phyloP scores from a whole-genome alignment of 2,888 invertebrate genomes.

The Eurytoma californica region DNA sequence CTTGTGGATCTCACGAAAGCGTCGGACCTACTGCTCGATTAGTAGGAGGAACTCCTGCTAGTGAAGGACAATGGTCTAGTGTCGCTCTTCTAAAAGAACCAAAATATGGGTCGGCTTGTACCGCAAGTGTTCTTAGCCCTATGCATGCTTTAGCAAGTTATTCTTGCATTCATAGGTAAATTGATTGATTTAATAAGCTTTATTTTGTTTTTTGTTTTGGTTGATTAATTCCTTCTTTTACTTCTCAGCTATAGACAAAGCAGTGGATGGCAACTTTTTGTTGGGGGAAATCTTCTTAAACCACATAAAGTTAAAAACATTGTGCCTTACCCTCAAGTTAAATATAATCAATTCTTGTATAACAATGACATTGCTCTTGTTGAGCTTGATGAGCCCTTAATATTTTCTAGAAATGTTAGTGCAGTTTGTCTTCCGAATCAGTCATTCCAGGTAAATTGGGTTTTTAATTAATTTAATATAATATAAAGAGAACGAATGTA shows the following conservation, averaged over 20 bases:
- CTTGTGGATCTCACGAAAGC: conserved; percentile 69
- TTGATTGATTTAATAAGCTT: background rate
- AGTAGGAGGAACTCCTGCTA: conserved; percentile 76
- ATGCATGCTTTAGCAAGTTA: conserved; percentile 73
- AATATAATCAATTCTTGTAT: conserved; percentile 78
- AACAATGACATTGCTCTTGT: conserved; percentile 79
- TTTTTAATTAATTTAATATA: background rate
- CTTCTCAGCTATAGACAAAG: conserved; percentile 67
- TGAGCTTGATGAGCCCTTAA: conserved; percentile 76
- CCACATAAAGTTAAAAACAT: conserved; percentile 73
- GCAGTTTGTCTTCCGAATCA: conserved; percentile 78
- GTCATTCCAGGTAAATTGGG: conserved; percentile 65
- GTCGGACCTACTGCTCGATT: conserved; percentile 74
- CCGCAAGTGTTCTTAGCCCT: conserved; percentile 73
- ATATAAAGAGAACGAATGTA: background rate
- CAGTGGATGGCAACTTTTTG: conserved; percentile 69
- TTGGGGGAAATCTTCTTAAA: conserved; percentile 67
- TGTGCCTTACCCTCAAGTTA: conserved; percentile 78
- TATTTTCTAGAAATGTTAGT: conserved; percentile 77
- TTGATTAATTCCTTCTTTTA: background rate
- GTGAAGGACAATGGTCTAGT: conserved; percentile 78
- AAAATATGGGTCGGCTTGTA: conserved; percentile 71
- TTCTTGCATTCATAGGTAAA: conserved; percentile 71
- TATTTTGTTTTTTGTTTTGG: conserved; percentile 4
- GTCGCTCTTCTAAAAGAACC: conserved; percentile 76